Conservation (phyloP, 2,888 invertebrate genomes). For the Nomada lathburiana region DNA sequence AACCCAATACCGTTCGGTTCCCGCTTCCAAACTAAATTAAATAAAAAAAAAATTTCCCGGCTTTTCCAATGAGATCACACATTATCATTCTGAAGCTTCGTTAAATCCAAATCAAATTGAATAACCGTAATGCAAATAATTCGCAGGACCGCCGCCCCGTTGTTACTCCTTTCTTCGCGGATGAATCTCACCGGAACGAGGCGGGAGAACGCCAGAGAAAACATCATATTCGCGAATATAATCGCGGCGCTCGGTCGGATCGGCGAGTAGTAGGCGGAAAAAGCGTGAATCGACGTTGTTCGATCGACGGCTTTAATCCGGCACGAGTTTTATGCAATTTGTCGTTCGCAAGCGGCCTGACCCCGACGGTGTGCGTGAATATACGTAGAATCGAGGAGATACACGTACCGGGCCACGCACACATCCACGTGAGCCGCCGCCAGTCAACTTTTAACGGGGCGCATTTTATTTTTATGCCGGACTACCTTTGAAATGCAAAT, state of each 20-base stretch:
- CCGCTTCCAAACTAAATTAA: not conserved
- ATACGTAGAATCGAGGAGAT: slow-evolving; percentile 54
- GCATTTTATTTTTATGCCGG: slow-evolving; percentile 75
- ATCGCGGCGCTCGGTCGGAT: slow-evolving; percentile 60
- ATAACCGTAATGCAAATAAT: too few relatives aligned
- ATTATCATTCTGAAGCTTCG: too few relatives aligned
- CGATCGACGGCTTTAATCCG: slow-evolving; percentile 72
- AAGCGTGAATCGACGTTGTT: slow-evolving; percentile 70
- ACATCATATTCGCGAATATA: slow-evolving; percentile 62
- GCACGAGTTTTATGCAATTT: slow-evolving; percentile 73
- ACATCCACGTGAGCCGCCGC: slow-evolving; percentile 57
- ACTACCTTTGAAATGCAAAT: slow-evolving; percentile 78
- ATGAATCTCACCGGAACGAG: not conserved
- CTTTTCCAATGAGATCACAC: too few relatives aligned
- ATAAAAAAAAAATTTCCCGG: too few relatives aligned
- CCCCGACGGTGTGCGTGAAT: slow-evolving; percentile 13
- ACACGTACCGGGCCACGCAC: slow-evolving; percentile 56
- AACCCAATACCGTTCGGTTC: slow-evolving; percentile 35
- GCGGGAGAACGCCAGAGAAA: slow-evolving; percentile 50
- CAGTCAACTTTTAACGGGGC: slow-evolving; percentile 74
- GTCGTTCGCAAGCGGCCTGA: slow-evolving; percentile 64
- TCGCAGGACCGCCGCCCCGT: too few relatives aligned
- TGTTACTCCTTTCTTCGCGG: not conserved
- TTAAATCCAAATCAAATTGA: too few relatives aligned
- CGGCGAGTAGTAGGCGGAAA: slow-evolving; percentile 59